Base-by-base conservation (phyloP, 2,113 vertebrate genomes). In the Gymnocephalus cernua region DNA sequence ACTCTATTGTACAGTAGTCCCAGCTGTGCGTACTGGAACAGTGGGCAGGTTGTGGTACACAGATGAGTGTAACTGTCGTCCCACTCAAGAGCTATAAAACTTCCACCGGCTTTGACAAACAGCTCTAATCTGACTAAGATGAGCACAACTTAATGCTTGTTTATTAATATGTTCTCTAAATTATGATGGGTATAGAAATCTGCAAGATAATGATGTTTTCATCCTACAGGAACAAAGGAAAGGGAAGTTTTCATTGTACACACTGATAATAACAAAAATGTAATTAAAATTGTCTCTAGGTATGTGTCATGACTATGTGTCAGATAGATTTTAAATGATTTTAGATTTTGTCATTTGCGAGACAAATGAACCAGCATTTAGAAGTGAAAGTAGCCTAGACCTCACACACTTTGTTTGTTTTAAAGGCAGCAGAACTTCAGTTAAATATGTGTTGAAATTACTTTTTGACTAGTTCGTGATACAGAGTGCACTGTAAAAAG, bases 11-110 rank as follows among this genome's bases (percentile, higher is more conserved):
- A 63, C 54, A 62, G 44, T 66, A 16, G 44, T 65, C n/a, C 51
- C 65, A 82, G 78, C 58, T 82, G 79, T 69, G 74, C 6, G 69
- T 86, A 85, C 82, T 86, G 91, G 90, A 92, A 91, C 71, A 76
- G 87, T 83, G 85, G 79, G 89, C 62, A 70, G 87, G 38, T 79
- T 79, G 64, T 79, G 85, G 62, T 88, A 44, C 61, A 77, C 74
- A 89, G 76, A 92, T 90, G 87, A 93, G n/a, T 77, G 77, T 53
- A 6, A 62, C 1, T 13, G 0, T 67, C 68, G 50, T 86, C 90
- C 91, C 68, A 90, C 88, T 83, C 68, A 64, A 21, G 12, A 78
- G 38, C 38, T 61, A 3, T 47, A 86, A 77, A 87, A 82, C 72
- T 72, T 88, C 80, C 82, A 73, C 61, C 1, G 0, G 50, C 63